phyloP scores from a whole-genome alignment of 2,797 vertebrate genomes.

The Acipenser oxyrinchus region DNA sequence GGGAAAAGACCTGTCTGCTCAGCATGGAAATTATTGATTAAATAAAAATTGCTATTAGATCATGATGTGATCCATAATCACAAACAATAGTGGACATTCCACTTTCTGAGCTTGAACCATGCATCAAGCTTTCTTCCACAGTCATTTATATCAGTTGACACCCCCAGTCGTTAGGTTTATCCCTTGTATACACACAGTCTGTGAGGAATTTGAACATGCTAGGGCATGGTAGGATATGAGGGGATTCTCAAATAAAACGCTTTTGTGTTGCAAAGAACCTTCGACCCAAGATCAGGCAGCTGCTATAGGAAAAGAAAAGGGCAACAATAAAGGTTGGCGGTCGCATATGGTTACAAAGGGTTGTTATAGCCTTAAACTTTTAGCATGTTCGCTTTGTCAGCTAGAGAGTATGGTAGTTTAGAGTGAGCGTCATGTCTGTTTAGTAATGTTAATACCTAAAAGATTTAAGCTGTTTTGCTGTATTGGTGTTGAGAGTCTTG shows the following conservation, averaged over 20 bases:
- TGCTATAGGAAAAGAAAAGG: neutral
- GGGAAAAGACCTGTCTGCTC: constrained; percentile 81
- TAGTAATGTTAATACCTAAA: too few relatives aligned
- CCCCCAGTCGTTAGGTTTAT: constrained; percentile 43
- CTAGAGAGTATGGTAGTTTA: too few relatives aligned
- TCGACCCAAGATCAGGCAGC: neutral
- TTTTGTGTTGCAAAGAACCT: neutral
- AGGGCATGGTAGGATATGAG: neutral
- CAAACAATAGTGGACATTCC: constrained; percentile 65
- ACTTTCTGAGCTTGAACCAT: constrained; percentile 68
- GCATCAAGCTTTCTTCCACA: constrained; percentile 72
- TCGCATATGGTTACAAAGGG: neutral
- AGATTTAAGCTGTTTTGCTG: too few relatives aligned
- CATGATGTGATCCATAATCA: constrained; percentile 81
- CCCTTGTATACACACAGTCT: constrained; percentile 35
- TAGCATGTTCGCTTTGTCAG: too few relatives aligned
- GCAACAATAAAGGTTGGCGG: neutral
- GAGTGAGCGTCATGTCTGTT: too few relatives aligned
- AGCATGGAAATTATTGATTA: constrained; percentile 98
- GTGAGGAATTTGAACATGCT: neutral
- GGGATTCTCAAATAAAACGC: neutral
- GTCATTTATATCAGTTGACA: constrained; percentile 79
- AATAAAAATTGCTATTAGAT: constrained; percentile 97
- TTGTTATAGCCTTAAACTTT: too few relatives aligned
- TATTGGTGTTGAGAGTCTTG: too few relatives aligned